A percentile compares a stretch with the other conserved stretches of the same genome.
Evolutionary conservation across 2,888 invertebrate genomes (phyloP).

Genomic region (Congeria kusceri): DNA sequence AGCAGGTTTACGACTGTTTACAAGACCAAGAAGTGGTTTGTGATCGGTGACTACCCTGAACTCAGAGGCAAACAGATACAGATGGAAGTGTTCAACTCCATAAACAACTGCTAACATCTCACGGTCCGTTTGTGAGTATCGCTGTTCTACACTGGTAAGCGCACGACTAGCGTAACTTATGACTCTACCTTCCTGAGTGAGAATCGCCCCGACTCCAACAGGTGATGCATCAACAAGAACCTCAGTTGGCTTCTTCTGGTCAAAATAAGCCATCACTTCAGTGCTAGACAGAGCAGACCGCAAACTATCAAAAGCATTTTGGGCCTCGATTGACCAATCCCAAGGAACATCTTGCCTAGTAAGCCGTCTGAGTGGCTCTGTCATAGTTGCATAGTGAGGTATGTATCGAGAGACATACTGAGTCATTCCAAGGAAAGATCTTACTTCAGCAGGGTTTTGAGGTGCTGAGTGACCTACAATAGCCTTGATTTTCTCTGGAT

Average conservation of each 20-base stretch:
- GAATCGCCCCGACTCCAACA: conserved; percentile 64
- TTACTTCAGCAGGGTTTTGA: conserved; percentile 26
- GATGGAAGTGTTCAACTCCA: conserved; percentile 73
- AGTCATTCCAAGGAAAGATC: conserved; percentile 47
- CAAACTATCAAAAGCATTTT: conserved; percentile 57
- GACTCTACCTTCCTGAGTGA: conserved; percentile 57
- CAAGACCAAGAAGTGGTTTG: conserved; percentile 74
- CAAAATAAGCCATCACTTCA: conserved; percentile 60
- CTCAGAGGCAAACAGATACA: conserved; percentile 70
- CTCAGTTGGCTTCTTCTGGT: conserved; percentile 51
- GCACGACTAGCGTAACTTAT: conserved; percentile 65
- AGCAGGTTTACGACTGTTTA: conserved; percentile 67
- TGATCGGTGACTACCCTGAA: conserved; percentile 74
- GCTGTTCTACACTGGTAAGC: conserved; percentile 60
- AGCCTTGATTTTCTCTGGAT: conserved; percentile 33
- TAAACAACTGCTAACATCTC: conserved; percentile 72
- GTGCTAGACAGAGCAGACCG: conserved; percentile 44
- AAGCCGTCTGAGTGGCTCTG: conserved; percentile 60
- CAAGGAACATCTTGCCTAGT: conserved; percentile 51
- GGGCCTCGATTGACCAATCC: conserved; percentile 42
- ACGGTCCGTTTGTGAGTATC: conserved; percentile 72
- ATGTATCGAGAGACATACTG: conserved; percentile 44
- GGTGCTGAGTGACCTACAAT: conserved; percentile 30
- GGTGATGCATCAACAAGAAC: conserved; percentile 70
- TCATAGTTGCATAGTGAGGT: conserved; percentile 39